A percentile compares a stretch with the other conserved stretches of the same genome.
phyloP scores from a whole-genome alignment of 2,797 vertebrate genomes.

The Malacoraja senta region DNA sequence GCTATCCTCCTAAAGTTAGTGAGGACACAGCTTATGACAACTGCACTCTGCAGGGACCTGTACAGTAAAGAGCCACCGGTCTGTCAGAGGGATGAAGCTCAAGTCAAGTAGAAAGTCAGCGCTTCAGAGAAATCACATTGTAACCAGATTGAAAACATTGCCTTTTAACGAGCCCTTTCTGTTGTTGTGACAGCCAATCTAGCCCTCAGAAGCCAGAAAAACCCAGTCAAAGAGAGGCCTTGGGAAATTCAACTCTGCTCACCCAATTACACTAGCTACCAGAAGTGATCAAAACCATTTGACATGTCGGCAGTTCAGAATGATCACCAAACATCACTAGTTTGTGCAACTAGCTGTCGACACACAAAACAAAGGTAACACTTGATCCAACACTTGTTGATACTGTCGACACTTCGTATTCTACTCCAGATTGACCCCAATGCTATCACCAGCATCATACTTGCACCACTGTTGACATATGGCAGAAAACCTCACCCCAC shows the following conservation, averaged over 20 bases:
- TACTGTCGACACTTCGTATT: neutral
- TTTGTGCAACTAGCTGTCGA: neutral
- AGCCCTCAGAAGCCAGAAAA: neutral
- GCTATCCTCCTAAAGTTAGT: neutral
- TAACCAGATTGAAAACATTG: neutral
- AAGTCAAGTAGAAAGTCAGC: neutral
- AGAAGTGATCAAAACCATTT: neutral
- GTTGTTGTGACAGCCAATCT: neutral
- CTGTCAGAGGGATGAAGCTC: neutral
- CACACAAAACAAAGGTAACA: neutral
- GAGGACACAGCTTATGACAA: neutral
- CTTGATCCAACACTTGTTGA: neutral
- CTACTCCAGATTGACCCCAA: neutral
- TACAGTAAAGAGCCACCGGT: too few species aligned
- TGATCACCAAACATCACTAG: neutral
- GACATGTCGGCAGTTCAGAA: neutral
- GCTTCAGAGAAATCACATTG: neutral
- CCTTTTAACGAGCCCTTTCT: neutral
- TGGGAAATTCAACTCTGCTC: neutral
- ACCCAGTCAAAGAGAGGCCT: neutral
- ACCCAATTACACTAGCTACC: neutral
- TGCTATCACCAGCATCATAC: neutral
- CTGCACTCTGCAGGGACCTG: neutral
- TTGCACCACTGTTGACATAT: neutral
- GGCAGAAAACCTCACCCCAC: neutral